phyloP scores from a whole-genome alignment of 2,888 invertebrate genomes.

The Plebejus anna region DNA sequence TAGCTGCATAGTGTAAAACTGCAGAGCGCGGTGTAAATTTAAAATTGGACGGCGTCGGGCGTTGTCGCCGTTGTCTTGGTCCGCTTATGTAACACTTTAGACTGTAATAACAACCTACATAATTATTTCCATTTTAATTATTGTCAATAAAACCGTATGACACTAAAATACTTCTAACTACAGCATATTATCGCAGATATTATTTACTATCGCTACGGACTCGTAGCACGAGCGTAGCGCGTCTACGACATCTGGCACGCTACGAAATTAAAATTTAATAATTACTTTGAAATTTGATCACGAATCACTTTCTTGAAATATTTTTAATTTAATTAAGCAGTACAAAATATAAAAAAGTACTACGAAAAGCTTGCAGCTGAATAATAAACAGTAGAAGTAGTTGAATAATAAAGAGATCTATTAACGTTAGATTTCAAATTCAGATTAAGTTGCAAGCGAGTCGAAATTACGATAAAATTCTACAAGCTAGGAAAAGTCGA shows the following conservation, averaged over 20 bases:
- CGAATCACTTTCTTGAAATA: background rate
- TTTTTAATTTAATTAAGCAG: background rate
- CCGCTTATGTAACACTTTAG: no score
- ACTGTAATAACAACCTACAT: no score
- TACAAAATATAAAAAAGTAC: background rate
- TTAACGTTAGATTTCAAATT: background rate
- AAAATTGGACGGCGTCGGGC: no score
- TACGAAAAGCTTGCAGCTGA: background rate
- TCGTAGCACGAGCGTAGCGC: constrained; percentile 6
- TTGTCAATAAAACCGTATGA: no score
- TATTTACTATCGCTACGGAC: background rate
- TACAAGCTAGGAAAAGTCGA: background rate
- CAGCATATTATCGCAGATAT: no score
- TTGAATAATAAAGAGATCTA: background rate
- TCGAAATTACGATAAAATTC: background rate
- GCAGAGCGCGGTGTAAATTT: no score
- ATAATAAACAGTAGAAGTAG: background rate
- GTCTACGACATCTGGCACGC: background rate
- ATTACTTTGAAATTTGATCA: background rate
- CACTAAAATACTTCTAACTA: no score
- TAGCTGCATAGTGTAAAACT: no score
- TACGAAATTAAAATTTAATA: background rate
- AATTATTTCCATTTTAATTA: no score
- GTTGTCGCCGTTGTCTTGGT: no score
- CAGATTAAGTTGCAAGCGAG: background rate